Base-by-base conservation (phyloP, 2,888 invertebrate genomes). In the Chouioia cunea region DNA sequence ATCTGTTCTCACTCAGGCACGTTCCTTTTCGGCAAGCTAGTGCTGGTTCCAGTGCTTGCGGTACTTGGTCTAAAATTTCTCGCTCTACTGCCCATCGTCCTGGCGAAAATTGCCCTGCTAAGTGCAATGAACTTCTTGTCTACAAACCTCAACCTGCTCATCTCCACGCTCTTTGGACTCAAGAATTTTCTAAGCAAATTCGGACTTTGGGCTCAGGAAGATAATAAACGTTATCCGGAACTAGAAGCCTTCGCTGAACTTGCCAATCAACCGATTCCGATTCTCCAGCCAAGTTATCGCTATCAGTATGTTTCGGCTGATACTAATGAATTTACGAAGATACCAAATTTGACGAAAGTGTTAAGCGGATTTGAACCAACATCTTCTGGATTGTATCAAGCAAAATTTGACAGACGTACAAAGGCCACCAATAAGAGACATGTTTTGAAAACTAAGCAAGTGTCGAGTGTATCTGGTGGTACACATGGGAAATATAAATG, bases 51-150 rank as follows among this genome's bases (percentile, higher is more conserved):
- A 53, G 68, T 82, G 12, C 70, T 85, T 50, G 77, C 81, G 2
- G 81, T 82, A 3, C 63, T 83, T 14, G 79, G 83, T 14, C 71
- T 84, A 12, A 84, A 84, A 74, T 77, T 83, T 20, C 68, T 80
- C 27, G 77, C 81, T 15, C 62, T 83, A 0, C 75, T 83, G 36
- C 84, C 84, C 4, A 54, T 83, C 8, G 77, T 82, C n/a, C 71
- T 85, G n/a, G 75, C 79, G 4, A 81, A 82, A 65, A 76, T 84
- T 16, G 78, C 78, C 0, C 69, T 85, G 0, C 72, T 84, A 2
- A 80, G 81, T 20, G 68, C 79, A n/a, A 76, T 81, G 75, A 81
- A 83, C 43, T 76, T 84, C 27, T 62, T 84, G 8, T 74, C 80
- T 14, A 79, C 83, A 56, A 85, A 83, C 59, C 48, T 84, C 4